Evolutionary conservation across 1,140 invertebrate species (phyloP), one percentile per base, ranked within the genome.

Genomic region (Euwallacea fornicatus): DNA sequence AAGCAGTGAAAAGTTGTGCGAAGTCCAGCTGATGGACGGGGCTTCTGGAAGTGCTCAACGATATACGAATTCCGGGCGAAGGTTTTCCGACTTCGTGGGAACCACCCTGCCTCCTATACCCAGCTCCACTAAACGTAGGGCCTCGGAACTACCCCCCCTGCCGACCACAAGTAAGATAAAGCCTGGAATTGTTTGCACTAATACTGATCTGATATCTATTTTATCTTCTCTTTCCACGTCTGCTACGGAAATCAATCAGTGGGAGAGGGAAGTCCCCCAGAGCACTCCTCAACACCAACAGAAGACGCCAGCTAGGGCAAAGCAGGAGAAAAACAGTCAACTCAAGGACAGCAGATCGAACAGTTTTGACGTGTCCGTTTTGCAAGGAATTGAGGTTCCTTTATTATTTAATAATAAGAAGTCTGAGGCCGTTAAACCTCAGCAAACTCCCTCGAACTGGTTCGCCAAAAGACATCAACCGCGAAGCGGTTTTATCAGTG

Each of bases 141-240:
- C 87, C 41, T 91, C 90, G 1, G 90, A 91, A 76, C 84, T 90
- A 82, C 88, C 88, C 0, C 82, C 82, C 0, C 76, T 78, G 73
- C 55, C 75, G 74, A n/a, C 77, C 71, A 71, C 76, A 42, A 74
- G 78, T 59, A 74, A 72, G 73, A 61, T 71, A 15, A 75, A 79
- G 7, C 78, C 85, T 0, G 90, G 89, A 0, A 88, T 93, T 53
- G 86, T 93, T 50, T 92, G 90, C 81, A 89, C 91, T 56, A 91
- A 93, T 77, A 91, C 89, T 10, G 91, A 94, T 79, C 85, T 94
- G 10, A 88, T 89, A 66, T 88, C 88, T 61, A 91, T 93, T 79
- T 86, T 94, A 54, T 91, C 90, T 73, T 90, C 90, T 7, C 83
- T 94, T 65, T 92, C 92, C 7, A 90, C 91, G 0, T 92, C 91